phyloP scores from a whole-genome alignment of 2,113 vertebrate genomes.

The Paedocypris sp. region DNA sequence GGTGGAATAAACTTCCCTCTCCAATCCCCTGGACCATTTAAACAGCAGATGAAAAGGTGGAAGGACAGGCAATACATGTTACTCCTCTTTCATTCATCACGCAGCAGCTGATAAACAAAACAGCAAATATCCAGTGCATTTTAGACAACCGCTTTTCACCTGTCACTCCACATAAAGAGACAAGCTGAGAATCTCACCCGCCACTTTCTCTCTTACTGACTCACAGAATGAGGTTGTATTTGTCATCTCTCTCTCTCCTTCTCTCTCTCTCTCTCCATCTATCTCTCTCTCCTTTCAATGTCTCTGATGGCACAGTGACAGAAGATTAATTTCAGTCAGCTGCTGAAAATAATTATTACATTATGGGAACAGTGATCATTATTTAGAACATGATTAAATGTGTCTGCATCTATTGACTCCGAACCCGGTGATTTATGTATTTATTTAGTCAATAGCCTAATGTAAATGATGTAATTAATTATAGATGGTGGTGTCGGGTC shows the following conservation, averaged over 20 bases:
- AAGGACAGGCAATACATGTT: constrained; percentile 50
- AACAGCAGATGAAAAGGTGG: constrained; percentile 51
- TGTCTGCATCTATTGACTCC: constrained; percentile 94
- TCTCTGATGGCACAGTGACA: constrained; percentile 65
- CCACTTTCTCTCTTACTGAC: constrained; percentile 24
- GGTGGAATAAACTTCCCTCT: constrained; percentile 53
- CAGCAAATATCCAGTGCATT: constrained; percentile 51
- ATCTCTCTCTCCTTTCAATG: background rate
- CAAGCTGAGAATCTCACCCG: constrained; percentile 8
- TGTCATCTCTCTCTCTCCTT: background rate
- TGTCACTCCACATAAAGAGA: constrained; percentile 49
- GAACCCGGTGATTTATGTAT: constrained; percentile 89
- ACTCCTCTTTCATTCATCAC: constrained; percentile 44
- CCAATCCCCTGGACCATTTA: constrained; percentile 55
- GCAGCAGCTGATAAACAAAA: constrained; percentile 51
- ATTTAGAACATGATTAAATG: constrained; percentile 98
- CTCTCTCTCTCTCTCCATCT: background rate
- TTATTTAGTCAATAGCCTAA: constrained; percentile 98
- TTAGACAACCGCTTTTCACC: constrained; percentile 51
- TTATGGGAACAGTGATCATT: constrained; percentile 95
- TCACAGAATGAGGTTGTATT: constrained; percentile 35
- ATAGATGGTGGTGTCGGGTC: constrained; percentile 88
- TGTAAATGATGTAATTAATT: constrained; percentile 99
- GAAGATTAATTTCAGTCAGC: constrained; percentile 89
- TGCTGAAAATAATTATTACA: constrained; percentile 91